Evolutionary conservation across 2,797 vertebrate species (phyloP), one percentile per base, ranked within the genome.

Genomic region (Oreochromis mossambicus): DNA sequence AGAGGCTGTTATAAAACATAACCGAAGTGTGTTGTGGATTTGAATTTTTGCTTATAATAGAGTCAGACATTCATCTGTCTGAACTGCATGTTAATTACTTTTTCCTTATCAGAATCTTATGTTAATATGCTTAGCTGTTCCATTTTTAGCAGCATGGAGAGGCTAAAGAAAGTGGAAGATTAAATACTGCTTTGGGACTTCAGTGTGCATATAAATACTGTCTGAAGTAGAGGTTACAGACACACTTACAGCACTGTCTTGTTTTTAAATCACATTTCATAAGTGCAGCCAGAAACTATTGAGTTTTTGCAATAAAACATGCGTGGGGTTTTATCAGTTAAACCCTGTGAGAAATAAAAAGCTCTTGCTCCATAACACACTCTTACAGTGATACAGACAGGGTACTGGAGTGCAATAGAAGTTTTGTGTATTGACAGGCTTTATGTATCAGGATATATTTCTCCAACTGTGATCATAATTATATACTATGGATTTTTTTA

Each of bases 281-380:
- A 85, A 80, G 83, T 81, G 82, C 70, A 83, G 52, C 70, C 61
- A 1, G 81, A 85, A 89, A 55, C 38, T 34, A 83, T 48, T 36
- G 26, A 79, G 7, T 55, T 77, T 80, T 87, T 85, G 46, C 87
- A 86, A 78, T 92, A 81, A 52, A 89, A 34, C 77, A 70, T 86
- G 73, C 1, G 5, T 38, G n/a, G 56, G 83, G 78, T 85, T 89
- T 91, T 84, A 86, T 83, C 68, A 82, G 80, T 48, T 38, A 70
- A 56, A 84, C 70, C 88, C 63, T 76, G 46, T 26, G 83, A 88
- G 81, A 85, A 85, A 48, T 55, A 54, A 75, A 43, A 85, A 52
- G 2, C n/a, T 77, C 38, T 43, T 73, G 32, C 76, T 55, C 3
- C n/a, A 79, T 32, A 63, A 58, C 48, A 76, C 78, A 83, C 75